phyloP scores from a whole-genome alignment of 2,888 invertebrate species.

The Busseola fusca region DNA sequence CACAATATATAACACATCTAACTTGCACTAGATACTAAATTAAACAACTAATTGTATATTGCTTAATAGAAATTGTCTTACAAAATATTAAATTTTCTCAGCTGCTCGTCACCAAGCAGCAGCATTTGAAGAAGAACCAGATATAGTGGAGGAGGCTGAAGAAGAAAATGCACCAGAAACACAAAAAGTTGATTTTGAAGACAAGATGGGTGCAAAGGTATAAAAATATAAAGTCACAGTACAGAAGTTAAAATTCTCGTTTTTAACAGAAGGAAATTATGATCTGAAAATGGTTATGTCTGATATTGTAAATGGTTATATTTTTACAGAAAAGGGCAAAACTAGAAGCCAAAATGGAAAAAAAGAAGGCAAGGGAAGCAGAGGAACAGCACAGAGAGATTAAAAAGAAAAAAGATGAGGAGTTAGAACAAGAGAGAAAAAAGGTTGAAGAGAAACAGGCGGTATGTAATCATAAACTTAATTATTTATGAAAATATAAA shows the following conservation, averaged over 20 bases:
- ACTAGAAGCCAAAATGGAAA: constrained; percentile 97
- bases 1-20: background rate
- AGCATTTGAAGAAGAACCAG: constrained; percentile 86
- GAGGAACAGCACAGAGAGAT: constrained; percentile 94
- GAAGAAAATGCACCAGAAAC: constrained; percentile 75
- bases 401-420: constrained; percentile 93
- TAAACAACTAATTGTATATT: background rate
- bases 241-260: background rate
- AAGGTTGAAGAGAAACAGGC: constrained; percentile 92
- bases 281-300: background rate
- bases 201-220: constrained; percentile 96
- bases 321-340: constrained; percentile 94
- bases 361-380: constrained; percentile 94
- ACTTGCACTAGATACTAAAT: background rate
- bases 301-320: background rate
- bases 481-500: background rate
- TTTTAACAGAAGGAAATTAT: background rate
- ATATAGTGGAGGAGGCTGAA: constrained; percentile 86
- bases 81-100: constrained; percentile 49
- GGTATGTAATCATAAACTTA: constrained; percentile 62
- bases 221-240: background rate
- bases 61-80: background rate
- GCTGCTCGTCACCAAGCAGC: constrained; percentile 84
- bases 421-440: constrained; percentile 93
- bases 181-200: constrained; percentile 87